Conservation (phyloP, 2,888 invertebrate species). For the Agrochola macilenta region DNA sequence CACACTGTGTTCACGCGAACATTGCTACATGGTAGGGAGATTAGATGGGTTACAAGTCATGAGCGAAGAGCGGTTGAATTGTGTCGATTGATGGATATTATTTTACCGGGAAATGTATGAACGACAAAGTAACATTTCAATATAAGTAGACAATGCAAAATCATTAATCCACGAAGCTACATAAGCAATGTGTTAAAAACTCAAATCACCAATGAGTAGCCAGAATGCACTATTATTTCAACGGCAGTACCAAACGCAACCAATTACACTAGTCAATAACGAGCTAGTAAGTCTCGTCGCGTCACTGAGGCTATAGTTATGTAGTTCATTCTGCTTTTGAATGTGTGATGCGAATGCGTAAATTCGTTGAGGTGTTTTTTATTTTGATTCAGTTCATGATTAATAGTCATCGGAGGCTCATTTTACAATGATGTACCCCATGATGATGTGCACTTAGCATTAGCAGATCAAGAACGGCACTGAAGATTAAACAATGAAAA, state of each 20-base stretch:
- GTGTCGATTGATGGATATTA: not conserved
- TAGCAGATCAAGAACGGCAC: not conserved
- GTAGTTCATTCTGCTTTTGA: too few species aligned
- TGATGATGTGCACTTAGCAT: too few species aligned
- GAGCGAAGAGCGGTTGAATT: not conserved
- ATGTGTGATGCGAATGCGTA: too few species aligned
- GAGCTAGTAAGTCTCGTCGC: too few species aligned
- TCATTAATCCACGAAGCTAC: not conserved
- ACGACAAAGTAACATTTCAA: not conserved
- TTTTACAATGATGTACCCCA: not conserved
- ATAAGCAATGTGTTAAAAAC: too few species aligned
- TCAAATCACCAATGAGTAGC: too few species aligned
- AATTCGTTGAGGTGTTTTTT: not conserved
- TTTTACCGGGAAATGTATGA: not conserved
- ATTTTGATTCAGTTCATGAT: not conserved
- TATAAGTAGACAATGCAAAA: not conserved
- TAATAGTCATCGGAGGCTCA: too few species aligned
- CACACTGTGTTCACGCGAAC: conserved; percentile 48
- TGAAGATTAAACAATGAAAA: not conserved
- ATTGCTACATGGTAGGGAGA: conserved; percentile 31
- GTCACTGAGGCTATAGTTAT: too few species aligned
- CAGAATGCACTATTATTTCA: too few species aligned
- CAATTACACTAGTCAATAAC: too few species aligned
- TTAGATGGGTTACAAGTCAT: not conserved
- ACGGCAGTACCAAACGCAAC: too few species aligned